Evolutionary conservation across 1,140 invertebrate genomes (phyloP).

Genomic region (Drosophila auraria): DNA sequence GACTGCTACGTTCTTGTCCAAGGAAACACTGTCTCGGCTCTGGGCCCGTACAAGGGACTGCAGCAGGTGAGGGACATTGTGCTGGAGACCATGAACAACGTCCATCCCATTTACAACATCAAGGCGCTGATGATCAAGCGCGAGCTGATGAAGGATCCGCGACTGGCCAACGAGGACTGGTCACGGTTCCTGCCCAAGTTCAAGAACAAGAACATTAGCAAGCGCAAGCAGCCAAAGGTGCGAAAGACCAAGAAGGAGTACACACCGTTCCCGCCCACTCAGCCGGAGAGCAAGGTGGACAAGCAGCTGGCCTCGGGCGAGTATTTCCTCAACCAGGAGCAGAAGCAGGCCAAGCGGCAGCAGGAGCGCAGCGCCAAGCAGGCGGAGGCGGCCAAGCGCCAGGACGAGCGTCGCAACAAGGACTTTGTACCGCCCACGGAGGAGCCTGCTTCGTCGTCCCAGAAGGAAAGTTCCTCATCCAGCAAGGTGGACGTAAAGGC

Average conservation of each 20-base stretch:
- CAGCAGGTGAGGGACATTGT: slow-evolving; percentile 96
- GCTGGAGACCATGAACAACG: slow-evolving; percentile 99
- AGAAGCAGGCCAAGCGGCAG: slow-evolving; percentile 90
- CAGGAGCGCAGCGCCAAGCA: slow-evolving; percentile 92
- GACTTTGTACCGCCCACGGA: slow-evolving; percentile 92
- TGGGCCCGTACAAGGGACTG: slow-evolving; percentile 98
- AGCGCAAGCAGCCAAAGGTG: slow-evolving; percentile 93
- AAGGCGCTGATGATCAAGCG: slow-evolving; percentile 99
- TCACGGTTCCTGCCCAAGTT: slow-evolving; percentile 98
- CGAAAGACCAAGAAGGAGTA: slow-evolving; percentile 95
- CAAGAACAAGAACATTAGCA: slow-evolving; percentile 95
- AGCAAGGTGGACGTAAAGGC: slow-evolving; percentile 71
- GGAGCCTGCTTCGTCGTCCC: slow-evolving; percentile 85
- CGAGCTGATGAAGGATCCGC: slow-evolving; percentile 96
- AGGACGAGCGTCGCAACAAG: slow-evolving; percentile 91
- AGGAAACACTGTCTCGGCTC: slow-evolving; percentile 98
- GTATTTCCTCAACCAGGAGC: slow-evolving; percentile 96
- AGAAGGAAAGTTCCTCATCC: slow-evolving; percentile 33
- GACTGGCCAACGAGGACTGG: slow-evolving; percentile 98
- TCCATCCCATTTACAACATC: slow-evolving; percentile 99
- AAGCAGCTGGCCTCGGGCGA: slow-evolving; percentile 97
- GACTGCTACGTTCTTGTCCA: slow-evolving; percentile 99
- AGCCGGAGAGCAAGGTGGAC: slow-evolving; percentile 97
- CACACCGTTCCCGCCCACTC: slow-evolving; percentile 98
- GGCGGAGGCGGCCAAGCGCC: slow-evolving; percentile 89